Evolutionary conservation across 2,797 vertebrate genomes (phyloP), one percentile per base, ranked within the genome.

Genomic region (Ptychadena robeensis): DNA sequence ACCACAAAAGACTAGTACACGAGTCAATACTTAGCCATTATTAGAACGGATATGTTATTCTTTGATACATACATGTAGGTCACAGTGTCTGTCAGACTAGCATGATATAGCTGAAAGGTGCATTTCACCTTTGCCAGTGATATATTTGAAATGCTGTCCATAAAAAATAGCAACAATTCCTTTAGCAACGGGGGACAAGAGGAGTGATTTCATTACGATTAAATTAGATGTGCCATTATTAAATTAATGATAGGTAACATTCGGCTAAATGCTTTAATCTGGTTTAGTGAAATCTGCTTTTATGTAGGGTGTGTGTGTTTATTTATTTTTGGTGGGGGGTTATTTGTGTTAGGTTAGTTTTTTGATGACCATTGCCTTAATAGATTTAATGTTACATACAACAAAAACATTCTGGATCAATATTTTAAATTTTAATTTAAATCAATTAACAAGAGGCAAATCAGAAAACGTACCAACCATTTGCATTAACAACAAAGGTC

Each of bases 61-160:
- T 61, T 61, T 61, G 59, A 61, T 61, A 61, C 59, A 61, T 61
- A 61, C 59, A 61, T 61, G 59, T 61, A 61, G 59, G 59, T 61
- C 59, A 61, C 59, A 27, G 59, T 61, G 59, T 61, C 53, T 59
- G 25, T 61, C 25, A 61, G 25, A 27, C 25, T 25, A 10, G n/a
- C 27, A 28, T 61, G n/a, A n/a, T n/a, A 27, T 61, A n/a, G 27
- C 59, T 61, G 59, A 59, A 25, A n/a, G 53, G 28, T 61, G 59
- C 59, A 25, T 25, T 61, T 61, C 25, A 61, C 59, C 59, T 28
- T 25, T 61, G 27, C 59, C 59, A 53, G 22, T 22, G 44, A 53
- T 5, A 53, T 18, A 22, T 44, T 44, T 44, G n/a, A n/a, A 53
- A 53, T 53, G 44, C 18, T 48, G 44, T 53, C 44, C 4, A 22